phyloP scores from a whole-genome alignment of 2,888 invertebrate genomes.

The Drosophila ezoana region DNA sequence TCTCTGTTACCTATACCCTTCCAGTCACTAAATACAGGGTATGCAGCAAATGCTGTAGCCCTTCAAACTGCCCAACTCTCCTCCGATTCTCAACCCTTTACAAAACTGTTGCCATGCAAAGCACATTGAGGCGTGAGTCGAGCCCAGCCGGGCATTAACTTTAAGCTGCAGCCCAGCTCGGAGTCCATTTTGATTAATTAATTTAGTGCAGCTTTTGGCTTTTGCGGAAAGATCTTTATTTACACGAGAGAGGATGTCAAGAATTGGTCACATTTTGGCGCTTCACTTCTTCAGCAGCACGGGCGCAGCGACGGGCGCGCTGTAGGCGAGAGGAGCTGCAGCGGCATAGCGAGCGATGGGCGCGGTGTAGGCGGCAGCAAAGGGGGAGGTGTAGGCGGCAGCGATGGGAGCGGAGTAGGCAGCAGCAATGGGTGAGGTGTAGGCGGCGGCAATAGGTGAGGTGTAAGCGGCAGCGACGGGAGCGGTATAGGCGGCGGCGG shows the following conservation, averaged over 20 bases:
- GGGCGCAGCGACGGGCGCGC: constrained; percentile 50
- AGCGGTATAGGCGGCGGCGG: constrained; percentile 50
- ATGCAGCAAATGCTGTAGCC: constrained; percentile 8
- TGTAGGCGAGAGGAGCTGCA: constrained; percentile 47
- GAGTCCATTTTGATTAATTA: constrained; percentile 43
- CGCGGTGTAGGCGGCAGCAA: constrained; percentile 46
- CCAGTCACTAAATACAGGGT: neutral
- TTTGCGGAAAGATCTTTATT: constrained; percentile 57
- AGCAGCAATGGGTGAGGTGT: constrained; percentile 65
- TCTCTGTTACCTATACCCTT: neutral
- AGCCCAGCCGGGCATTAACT: constrained; percentile 32
- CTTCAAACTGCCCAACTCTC: constrained; percentile 7
- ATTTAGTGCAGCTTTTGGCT: constrained; percentile 41
- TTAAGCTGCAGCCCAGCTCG: constrained; percentile 9
- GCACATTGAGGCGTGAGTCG: constrained; percentile 22
- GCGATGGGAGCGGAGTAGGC: constrained; percentile 58
- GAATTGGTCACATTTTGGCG: constrained; percentile 29
- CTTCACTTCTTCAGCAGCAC: constrained; percentile 70
- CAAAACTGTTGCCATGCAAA: constrained; percentile 52
- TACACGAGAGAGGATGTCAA: constrained; percentile 44
- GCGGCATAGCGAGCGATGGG: constrained; percentile 47
- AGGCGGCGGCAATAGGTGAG: constrained; percentile 52
- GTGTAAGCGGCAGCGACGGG: constrained; percentile 58
- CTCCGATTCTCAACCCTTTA: neutral
- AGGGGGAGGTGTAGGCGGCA: constrained; percentile 34